Conservation (phyloP, 2,888 invertebrate species). For the Chalcis sispes region DNA sequence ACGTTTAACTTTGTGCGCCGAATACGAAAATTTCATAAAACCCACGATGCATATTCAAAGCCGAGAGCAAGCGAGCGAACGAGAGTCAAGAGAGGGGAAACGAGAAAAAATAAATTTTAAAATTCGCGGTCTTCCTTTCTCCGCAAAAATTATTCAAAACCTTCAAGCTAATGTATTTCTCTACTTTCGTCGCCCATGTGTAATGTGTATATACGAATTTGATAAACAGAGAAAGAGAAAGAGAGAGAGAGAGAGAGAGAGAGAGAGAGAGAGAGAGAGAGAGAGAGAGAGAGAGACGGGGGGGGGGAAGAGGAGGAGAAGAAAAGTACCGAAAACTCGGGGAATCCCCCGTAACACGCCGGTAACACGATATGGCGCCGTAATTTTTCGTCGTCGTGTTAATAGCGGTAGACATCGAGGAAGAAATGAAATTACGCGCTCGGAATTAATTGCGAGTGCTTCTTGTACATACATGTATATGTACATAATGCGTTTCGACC, state of each 20-base stretch:
- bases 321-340: no score
- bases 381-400: conserved; percentile 14
- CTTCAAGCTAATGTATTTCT: no score
- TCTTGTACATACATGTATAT: no score
- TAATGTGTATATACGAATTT: no score
- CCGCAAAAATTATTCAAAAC: conserved; percentile 38
- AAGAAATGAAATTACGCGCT: conserved; percentile 64
- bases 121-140: conserved; percentile 17
- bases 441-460: conserved; percentile 62
- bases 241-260: no score
- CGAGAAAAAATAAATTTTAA: neutral
- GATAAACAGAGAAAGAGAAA: no score
- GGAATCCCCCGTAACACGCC: no score
- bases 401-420: conserved; percentile 11
- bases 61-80: neutral
- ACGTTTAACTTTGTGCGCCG: neutral
- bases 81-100: neutral
- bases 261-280: no score
- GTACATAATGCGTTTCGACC: conserved; percentile 47
- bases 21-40: conserved; percentile 19
- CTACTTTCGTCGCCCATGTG: no score
- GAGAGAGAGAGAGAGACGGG: no score
- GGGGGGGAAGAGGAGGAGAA: no score
- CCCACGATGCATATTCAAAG: conserved; percentile 10
- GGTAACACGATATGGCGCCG: no score